A percentile compares a stretch with the other conserved stretches of the same genome.
phyloP scores from a whole-genome alignment of 1,140 invertebrate species.

The Drosophila virilis region DNA sequence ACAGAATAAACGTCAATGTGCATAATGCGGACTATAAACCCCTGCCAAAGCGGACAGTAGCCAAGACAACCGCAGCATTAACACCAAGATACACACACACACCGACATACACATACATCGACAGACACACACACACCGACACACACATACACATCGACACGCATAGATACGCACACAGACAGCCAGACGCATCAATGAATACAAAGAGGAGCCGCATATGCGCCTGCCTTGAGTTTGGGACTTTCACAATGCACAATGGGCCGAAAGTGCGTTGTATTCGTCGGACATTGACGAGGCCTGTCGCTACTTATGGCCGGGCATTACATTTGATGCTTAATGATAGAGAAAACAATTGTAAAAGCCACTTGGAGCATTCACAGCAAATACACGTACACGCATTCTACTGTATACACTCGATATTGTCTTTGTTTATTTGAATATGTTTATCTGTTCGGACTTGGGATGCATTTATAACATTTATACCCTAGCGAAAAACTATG shows the following conservation, averaged over 20 bases:
- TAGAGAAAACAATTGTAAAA: conserved; percentile 57
- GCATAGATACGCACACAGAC: neutral
- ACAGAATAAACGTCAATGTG: conserved; percentile 40
- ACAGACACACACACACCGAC: no score
- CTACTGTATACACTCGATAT: neutral
- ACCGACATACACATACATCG: no score
- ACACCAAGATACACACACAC: conserved; percentile 7
- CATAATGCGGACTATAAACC: conserved; percentile 53
- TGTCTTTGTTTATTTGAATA: neutral
- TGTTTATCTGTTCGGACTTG: neutral
- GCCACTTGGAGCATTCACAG: neutral
- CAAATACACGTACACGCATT: conserved; percentile 1
- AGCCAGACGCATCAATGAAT: conserved; percentile 16
- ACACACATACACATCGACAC: neutral
- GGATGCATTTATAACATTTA: conserved; percentile 14
- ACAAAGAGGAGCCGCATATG: conserved; percentile 3
- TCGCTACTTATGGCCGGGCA: conserved; percentile 36
- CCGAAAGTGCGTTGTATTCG: neutral
- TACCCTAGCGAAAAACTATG: no score
- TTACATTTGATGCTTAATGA: conserved; percentile 67
- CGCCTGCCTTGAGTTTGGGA: neutral
- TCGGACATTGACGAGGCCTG: conserved; percentile 10
- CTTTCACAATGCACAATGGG: neutral
- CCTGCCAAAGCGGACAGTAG: conserved; percentile 14
- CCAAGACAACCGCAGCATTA: conserved; percentile 48